These are phyloP conservation scores for Leucania comma DNA, from an alignment of 2,888 invertebrate genomes.

Conservation along the genomic window DNA sequence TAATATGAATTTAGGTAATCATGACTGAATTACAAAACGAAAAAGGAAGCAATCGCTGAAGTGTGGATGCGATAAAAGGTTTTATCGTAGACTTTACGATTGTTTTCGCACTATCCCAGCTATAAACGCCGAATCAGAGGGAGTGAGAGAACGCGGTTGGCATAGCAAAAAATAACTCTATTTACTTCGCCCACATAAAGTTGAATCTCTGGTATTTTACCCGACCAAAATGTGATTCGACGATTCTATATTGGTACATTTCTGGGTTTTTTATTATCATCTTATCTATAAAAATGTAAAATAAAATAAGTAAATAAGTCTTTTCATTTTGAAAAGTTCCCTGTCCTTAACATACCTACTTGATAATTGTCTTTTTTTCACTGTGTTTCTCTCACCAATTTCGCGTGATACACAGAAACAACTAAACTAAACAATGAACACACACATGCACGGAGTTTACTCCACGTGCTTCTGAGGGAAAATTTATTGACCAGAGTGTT, in stretches of 20 bases:
- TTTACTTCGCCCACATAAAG: conserved; percentile 77
- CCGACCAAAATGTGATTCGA: conserved; percentile 56
- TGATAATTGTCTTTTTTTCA: conserved; percentile 2
- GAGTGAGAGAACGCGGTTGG: conserved; percentile 81
- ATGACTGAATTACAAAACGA: conserved; percentile 78
- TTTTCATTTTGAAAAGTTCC: background rate
- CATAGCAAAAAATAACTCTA: conserved; percentile 80
- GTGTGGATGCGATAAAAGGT: conserved; percentile 81
- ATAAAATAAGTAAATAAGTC: conserved; percentile 22
- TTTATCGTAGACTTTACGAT: conserved; percentile 87
- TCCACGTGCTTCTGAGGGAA: too few relatives aligned
- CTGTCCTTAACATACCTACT: background rate
- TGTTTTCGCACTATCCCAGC: conserved; percentile 83
- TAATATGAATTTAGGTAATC: conserved; percentile 66
- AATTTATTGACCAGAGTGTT: background rate
- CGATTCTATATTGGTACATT: conserved; percentile 44
- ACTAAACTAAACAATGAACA: conserved; percentile 17
- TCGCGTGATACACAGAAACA: conserved; percentile 18
- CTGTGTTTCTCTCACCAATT: conserved; percentile 20
- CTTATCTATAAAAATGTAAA: conserved; percentile 52
- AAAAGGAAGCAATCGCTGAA: conserved; percentile 79
- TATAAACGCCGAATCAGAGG: conserved; percentile 86
- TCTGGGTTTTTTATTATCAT: conserved; percentile 48
- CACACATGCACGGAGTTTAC: conserved; percentile 24
- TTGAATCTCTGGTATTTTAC: conserved; percentile 66